Conservation (phyloP, 2,888 invertebrate species). For the Drosophila mercatorum region DNA sequence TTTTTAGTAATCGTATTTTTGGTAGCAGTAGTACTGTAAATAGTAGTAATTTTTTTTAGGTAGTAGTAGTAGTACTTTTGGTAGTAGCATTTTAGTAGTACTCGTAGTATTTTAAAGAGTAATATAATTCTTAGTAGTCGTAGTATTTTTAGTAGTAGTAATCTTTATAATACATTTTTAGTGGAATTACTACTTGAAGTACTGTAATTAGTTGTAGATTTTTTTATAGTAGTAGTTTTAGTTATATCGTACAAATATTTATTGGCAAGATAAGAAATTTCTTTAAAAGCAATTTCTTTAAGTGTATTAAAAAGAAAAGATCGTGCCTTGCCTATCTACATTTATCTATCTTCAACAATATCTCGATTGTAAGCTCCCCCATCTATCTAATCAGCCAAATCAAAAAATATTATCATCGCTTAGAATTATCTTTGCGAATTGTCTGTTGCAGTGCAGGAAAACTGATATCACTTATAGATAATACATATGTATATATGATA, state of each 20-base stretch:
- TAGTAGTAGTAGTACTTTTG: too few relatives aligned
- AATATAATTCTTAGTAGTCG: too few relatives aligned
- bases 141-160: too few relatives aligned
- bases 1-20: neutral
- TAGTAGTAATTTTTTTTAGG: too few relatives aligned
- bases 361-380: neutral
- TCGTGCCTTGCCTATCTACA: neutral
- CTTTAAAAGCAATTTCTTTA: neutral
- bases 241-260: neutral
- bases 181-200: too few relatives aligned
- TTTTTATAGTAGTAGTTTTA: neutral
- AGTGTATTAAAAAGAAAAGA: neutral
- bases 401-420: conserved; percentile 28
- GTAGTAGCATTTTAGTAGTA: neutral
- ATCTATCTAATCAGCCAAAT: conserved; percentile 40
- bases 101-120: neutral
- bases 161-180: too few relatives aligned
- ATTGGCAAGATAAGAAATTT: neutral
- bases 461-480: conserved; percentile 3
- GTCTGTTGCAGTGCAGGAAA: conserved; percentile 13
- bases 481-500: neutral
- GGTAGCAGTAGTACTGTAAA: neutral
- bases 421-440: conserved; percentile 25
- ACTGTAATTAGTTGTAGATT: too few relatives aligned
- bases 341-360: neutral